These are phyloP conservation scores for Dromius quadrimaculatus DNA, from an alignment of 2,888 invertebrate genomes.

Conservation along the genomic window DNA sequence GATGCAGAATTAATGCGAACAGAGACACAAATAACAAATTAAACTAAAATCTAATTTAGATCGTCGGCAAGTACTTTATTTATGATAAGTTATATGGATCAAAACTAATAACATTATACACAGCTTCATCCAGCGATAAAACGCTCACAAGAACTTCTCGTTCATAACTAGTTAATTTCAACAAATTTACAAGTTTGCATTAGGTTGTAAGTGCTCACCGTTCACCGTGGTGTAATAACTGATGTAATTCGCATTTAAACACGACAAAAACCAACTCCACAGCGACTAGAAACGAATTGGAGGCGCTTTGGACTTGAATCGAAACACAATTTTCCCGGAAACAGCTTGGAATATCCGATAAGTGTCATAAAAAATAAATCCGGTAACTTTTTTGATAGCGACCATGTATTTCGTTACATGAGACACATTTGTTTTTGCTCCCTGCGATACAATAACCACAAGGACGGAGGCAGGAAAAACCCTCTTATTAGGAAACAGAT, in stretches of 20 bases:
- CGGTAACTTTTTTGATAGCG: slow-evolving; percentile 49
- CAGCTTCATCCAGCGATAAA: background rate
- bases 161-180: slow-evolving; percentile 10
- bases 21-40: no score
- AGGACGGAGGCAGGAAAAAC: background rate
- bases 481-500: no score
- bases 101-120: background rate
- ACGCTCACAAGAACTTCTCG: background rate
- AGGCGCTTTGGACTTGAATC: background rate
- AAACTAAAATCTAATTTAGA: no score
- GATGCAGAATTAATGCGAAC: no score
- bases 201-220: no score
- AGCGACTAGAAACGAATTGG: background rate
- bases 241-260: slow-evolving; percentile 33
- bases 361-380: slow-evolving; percentile 50
- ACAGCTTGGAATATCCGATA: slow-evolving; percentile 50
- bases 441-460: slow-evolving; percentile 31
- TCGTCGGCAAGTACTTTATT: no score
- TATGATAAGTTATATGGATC: background rate
- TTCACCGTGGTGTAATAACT: background rate
- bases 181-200: slow-evolving; percentile 6
- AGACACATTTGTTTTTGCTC: slow-evolving; percentile 48
- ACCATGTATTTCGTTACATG: slow-evolving; percentile 40
- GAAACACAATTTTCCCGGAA: slow-evolving; percentile 47
- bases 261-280: slow-evolving; percentile 21